Base-by-base conservation (phyloP, 2,888 invertebrate genomes). In the Melieria picta region DNA sequence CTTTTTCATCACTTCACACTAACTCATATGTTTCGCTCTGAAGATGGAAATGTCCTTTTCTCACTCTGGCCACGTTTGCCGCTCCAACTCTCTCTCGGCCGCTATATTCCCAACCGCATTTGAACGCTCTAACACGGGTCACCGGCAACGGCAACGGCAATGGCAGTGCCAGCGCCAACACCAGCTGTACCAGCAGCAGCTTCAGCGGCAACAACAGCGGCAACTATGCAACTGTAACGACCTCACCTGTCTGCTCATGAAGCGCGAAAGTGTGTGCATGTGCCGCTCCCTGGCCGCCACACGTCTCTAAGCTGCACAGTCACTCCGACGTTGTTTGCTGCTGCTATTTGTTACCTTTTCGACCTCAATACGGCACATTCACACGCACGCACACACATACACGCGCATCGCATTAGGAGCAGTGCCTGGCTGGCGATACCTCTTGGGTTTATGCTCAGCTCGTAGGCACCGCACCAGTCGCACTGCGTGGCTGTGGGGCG, bases 361-460 rank as follows among this genome's bases (percentile, higher is more conserved):
- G 71, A 74, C 74, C 74, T 76, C 74, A 76, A 72, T 78, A 47
- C 45, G 47, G 3, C 50, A 69, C 55, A 47, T 11, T 60, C 67
- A 43, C 43, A 48, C 16, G 7, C 11, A 69, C 11, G 58, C 61
- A 66, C 45, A 48, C 16, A 52, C 60, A 63, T 56, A 57, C 68
- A 66, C 72, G 50, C 11, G 16, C 16, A 1, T 56, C 56, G 16
- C 56, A 3, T 16, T n/a, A 30, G 10, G 4, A n/a, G 13, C 5
- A 16, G 30, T 7, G 56, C 16, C 13, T 7, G 5, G 13, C 13
- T 56, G 13, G 13, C 13, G 11, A 11, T 55, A 52, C 3, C 11
- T 3, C 13, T 5, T 30, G 30, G 30, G 30, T 30, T 30, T 30
- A 30, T 30, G 30, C 30, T 30, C 30, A 30, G 30, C 30, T 30